Conservation (phyloP, 2,113 vertebrate species). For the Thalassarche chlororhynchos region DNA sequence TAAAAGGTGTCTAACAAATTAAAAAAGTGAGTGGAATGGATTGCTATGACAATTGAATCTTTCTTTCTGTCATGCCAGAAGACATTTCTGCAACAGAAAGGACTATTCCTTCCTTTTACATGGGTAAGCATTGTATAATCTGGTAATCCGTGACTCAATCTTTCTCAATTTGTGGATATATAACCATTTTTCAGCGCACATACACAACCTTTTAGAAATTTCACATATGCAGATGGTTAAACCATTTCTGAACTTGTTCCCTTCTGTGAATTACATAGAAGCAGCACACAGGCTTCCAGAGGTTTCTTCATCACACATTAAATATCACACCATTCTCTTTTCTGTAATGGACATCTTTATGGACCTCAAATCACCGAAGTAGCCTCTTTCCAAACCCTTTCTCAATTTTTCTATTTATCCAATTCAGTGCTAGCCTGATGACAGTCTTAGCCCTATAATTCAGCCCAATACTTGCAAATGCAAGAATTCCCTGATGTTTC, state of each 20-base stretch:
- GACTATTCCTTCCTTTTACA: background rate
- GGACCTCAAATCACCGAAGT: background rate
- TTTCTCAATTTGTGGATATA: background rate
- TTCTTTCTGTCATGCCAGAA: background rate
- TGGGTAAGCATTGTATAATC: background rate
- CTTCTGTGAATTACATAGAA: background rate
- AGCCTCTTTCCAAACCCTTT: background rate
- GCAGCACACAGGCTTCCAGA: background rate
- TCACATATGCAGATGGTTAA: rapidly evolving
- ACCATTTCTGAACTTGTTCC: background rate
- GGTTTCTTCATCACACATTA: background rate
- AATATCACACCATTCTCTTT: background rate
- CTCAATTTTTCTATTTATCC: background rate
- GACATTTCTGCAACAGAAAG: background rate
- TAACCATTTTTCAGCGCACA: background rate
- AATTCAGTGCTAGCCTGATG: background rate
- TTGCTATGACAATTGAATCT: background rate
- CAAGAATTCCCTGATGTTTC: background rate
- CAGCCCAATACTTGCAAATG: background rate
- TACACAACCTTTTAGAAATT: background rate
- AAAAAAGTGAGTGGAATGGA: background rate
- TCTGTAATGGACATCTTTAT: background rate
- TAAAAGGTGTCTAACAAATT: background rate
- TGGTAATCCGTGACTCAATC: background rate
- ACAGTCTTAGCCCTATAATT: background rate